phyloP scores from a whole-genome alignment of 2,113 vertebrate genomes.

The Rattus norvegicus region DNA sequence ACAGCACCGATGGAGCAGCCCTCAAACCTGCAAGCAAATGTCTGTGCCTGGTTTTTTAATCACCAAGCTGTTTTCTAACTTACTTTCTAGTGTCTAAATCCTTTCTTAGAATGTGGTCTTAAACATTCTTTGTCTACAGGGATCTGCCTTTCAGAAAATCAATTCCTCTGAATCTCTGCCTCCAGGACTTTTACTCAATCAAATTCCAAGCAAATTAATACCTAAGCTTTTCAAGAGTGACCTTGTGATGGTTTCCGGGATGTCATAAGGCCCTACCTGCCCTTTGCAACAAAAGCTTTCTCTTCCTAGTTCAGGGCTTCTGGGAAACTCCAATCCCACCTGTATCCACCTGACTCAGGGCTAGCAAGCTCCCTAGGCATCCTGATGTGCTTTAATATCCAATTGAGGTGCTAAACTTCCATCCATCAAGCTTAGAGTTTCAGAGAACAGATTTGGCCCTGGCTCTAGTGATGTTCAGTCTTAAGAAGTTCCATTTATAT shows the following conservation, averaged over 20 bases:
- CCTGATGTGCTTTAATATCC: not conserved
- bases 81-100: slow-evolving; percentile 54
- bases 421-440: not conserved
- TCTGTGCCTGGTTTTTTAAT: slow-evolving; percentile 35
- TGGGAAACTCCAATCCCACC: not conserved
- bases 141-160: slow-evolving; percentile 71
- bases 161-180: slow-evolving; percentile 49
- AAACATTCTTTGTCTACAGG: slow-evolving; percentile 65
- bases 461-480: not conserved
- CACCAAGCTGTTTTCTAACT: slow-evolving; percentile 33
- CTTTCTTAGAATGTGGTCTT: slow-evolving; percentile 52
- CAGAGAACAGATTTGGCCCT: not conserved
- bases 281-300: not conserved
- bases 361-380: not conserved
- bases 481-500: not conserved
- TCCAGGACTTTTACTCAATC: slow-evolving; percentile 46
- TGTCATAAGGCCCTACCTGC: not conserved
- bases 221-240: slow-evolving; percentile 43
- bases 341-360: no score
- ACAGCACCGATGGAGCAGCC: slow-evolving; percentile 25
- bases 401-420: not conserved
- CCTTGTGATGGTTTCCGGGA: slow-evolving; percentile 29
- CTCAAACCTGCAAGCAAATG: slow-evolving; percentile 66
- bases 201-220: slow-evolving; percentile 43
- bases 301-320: not conserved